Base-by-base conservation (phyloP, 2,888 invertebrate species). In the Leptopilina drosophilae region DNA sequence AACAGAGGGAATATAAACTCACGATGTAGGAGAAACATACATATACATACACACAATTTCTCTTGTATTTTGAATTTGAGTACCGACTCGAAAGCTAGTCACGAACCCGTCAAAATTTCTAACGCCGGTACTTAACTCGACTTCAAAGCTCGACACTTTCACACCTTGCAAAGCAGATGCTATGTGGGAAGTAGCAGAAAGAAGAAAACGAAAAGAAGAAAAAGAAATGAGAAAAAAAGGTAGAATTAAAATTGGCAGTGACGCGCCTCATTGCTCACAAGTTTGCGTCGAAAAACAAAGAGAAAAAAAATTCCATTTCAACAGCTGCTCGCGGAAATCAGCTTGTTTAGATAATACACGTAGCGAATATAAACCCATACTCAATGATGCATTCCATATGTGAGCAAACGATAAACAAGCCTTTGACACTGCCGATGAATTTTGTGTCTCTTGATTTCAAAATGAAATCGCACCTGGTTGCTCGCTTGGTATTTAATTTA, bases 281-380 rank as follows among this genome's bases (percentile, higher is more conserved):
- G 56, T 33, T 73, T 73, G 14, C 69, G 53, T 26, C 14, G 33
- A 73, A 49, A 73, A 33, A 73, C 69, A 73, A 49, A 67, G 78
- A 79, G 79, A 49, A 49, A 49, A 11, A 49, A 78, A 76, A 53
- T 81, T 79, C 6, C 42, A 78, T 77, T 64, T 81, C 77, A 81
- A 82, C 82, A 80, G 81, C 81, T 81, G 81, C 77, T 78, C 64
- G 62, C 80, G 80, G 78, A 81, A 81, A 77, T 77, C 75, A 81
- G 78, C 75, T 80, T 79, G 80, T 78, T 77, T 66, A 77, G 79
- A 78, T 82, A 82, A 82, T 82, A 77, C 46, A 33, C 33, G 42
- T 42, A 49, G 5, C 12, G 49, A 49, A 49, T 46, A 46, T 11
- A 49, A 49, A 49, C 49, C 49, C 76, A 80, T 77, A 77, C 33